Conservation (phyloP, 2,113 vertebrate species). For the Syrrhaptes paradoxus region DNA sequence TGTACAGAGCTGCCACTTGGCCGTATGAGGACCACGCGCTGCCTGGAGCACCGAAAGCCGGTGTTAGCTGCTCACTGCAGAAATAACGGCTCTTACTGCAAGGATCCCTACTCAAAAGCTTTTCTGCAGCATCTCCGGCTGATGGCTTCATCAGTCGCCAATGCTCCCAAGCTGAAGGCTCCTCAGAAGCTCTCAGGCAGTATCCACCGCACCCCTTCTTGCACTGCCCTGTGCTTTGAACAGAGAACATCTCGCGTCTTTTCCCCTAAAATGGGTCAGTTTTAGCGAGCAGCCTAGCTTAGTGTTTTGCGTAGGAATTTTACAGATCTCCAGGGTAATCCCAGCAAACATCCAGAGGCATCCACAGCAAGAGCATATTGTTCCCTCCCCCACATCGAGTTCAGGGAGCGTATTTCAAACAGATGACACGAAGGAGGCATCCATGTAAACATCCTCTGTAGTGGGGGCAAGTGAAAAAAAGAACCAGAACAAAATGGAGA, state of each 20-base stretch:
- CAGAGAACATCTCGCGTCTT: not conserved
- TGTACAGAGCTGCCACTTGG: not conserved
- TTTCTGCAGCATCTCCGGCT: not conserved
- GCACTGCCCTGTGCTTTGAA: not conserved
- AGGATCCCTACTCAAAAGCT: not conserved
- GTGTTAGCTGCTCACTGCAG: not conserved
- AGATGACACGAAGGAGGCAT: slow-evolving; percentile 40
- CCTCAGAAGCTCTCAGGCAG: not conserved
- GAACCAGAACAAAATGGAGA: slow-evolving; percentile 25
- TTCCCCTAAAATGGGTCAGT: not conserved
- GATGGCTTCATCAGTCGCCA: not conserved
- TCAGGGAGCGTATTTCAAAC: slow-evolving; percentile 40
- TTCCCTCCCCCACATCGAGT: not conserved
- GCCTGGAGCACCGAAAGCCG: not conserved
- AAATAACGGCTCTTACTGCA: not conserved
- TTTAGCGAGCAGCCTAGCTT: not conserved
- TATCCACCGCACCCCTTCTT: not conserved
- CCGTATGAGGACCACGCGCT: not conserved
- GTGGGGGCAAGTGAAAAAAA: not conserved
- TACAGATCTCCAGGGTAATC: not conserved
- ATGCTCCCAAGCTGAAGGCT: not conserved
- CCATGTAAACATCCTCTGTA: slow-evolving; percentile 22
- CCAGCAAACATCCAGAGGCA: slow-evolving; percentile 39
- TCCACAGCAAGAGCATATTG: not conserved
- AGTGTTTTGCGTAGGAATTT: not conserved